Percentiles rank a stretch among this genome's conserved stretches.
These are phyloP conservation scores for Anomalospiza imberbis DNA, from an alignment of 2,797 vertebrate genomes.

Conservation along the genomic window DNA sequence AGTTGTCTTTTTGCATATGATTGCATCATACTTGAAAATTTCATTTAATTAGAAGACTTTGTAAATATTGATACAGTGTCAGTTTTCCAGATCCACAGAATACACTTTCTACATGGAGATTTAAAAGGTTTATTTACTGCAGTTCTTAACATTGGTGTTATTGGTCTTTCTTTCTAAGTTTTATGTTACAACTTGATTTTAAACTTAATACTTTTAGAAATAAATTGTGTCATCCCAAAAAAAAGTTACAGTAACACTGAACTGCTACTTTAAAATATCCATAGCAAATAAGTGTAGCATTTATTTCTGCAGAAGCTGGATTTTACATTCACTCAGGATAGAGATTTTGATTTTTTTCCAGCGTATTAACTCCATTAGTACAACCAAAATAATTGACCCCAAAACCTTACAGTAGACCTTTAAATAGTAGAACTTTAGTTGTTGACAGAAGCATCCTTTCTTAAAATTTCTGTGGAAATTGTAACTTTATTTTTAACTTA, in stretches of 20 bases:
- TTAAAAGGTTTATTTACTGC: background rate
- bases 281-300: background rate
- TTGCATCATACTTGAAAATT: background rate
- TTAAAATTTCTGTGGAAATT: background rate
- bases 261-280: background rate
- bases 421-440: background rate
- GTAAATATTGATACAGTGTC: background rate
- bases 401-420: background rate
- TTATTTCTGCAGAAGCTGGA: background rate
- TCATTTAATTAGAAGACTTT: background rate
- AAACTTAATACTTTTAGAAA: background rate
- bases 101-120: background rate
- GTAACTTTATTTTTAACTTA: background rate
- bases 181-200: background rate
- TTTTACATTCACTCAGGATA: background rate
- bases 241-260: background rate
- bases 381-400: background rate
- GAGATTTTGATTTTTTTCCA: background rate
- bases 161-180: background rate
- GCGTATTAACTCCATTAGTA: background rate
- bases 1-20: background rate
- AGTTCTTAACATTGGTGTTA: background rate
- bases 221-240: background rate
- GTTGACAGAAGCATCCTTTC: background rate
- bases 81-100: background rate